Conservation (phyloP, 2,888 invertebrate genomes). For the Phalera bucephala region DNA sequence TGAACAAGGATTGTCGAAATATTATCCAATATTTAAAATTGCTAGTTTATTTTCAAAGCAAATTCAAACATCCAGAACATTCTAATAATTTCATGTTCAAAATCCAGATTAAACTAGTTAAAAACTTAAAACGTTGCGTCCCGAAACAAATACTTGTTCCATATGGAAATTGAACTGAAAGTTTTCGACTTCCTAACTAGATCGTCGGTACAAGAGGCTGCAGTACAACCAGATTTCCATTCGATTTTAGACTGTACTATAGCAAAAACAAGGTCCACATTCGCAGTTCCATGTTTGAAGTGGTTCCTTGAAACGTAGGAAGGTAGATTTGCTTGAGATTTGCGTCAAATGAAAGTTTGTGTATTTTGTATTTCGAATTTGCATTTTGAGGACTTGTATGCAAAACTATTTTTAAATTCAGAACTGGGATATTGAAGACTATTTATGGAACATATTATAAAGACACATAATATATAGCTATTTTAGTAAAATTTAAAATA, state of each 20-base stretch:
- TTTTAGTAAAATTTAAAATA: no score
- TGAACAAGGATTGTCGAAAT: no score
- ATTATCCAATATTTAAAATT: no score
- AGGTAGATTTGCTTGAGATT: conserved; percentile 6
- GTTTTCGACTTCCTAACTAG: conserved; percentile 10
- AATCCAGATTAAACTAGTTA: conserved; percentile 17
- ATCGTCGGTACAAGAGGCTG: conserved; percentile 6
- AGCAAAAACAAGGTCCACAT: conserved; percentile 1
- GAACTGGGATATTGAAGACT: no score
- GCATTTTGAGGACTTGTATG: conserved; percentile 2
- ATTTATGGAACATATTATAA: no score
- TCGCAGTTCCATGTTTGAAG: conserved; percentile 7
- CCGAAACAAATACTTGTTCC: conserved; percentile 14
- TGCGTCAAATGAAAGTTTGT: conserved; percentile 10
- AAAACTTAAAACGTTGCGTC: conserved; percentile 19
- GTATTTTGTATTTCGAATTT: conserved; percentile 8
- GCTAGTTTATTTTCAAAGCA: no score
- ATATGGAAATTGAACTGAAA: conserved; percentile 22
- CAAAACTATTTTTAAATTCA: no score
- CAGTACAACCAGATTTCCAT: not conserved
- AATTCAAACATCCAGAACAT: no score
- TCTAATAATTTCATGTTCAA: no score
- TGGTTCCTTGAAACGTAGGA: conserved; percentile 5
- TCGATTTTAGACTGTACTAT: conserved; percentile 5
- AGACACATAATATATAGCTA: no score